Evolutionary conservation across 2,113 vertebrate species (phyloP).

Genomic region (Polyodon spathula): DNA sequence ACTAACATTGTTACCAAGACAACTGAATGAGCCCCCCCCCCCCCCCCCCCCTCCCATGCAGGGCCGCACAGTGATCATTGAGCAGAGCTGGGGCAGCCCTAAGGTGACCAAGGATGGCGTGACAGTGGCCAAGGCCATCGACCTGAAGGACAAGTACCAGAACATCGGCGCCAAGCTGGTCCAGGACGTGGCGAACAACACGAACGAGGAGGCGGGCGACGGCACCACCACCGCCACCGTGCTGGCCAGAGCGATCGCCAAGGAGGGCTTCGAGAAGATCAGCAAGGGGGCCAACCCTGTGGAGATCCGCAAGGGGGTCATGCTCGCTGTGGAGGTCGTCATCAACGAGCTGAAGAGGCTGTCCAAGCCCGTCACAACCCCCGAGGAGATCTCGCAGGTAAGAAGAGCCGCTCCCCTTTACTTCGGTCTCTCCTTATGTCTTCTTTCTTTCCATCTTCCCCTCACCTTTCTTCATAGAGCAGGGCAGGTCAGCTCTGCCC

Average conservation of each 20-base stretch:
- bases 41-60: constrained; percentile 29
- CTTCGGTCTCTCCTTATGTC: too few species aligned
- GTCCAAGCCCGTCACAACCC: constrained; percentile 93
- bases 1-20: too few species aligned
- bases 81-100: constrained; percentile 96
- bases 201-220: constrained; percentile 93
- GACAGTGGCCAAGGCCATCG: constrained; percentile 92
- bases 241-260: constrained; percentile 86
- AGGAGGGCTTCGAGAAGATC: constrained; percentile 95
- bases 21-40: background rate
- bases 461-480: too few species aligned
- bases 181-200: constrained; percentile 96
- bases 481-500: constrained; percentile 65
- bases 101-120: constrained; percentile 98
- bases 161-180: constrained; percentile 93
- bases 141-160: constrained; percentile 90
- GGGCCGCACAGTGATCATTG: constrained; percentile 96
- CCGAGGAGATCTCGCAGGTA: constrained; percentile 96
- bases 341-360: constrained; percentile 79
- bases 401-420: background rate
- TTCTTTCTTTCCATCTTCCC: too few species aligned
- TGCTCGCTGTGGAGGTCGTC: constrained; percentile 81
- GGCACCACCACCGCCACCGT: constrained; percentile 94
- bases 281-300: constrained; percentile 96
- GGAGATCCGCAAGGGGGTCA: constrained; percentile 92